Conservation (phyloP, 2,797 vertebrate species). For the Mormyrus hasselquistii region DNA sequence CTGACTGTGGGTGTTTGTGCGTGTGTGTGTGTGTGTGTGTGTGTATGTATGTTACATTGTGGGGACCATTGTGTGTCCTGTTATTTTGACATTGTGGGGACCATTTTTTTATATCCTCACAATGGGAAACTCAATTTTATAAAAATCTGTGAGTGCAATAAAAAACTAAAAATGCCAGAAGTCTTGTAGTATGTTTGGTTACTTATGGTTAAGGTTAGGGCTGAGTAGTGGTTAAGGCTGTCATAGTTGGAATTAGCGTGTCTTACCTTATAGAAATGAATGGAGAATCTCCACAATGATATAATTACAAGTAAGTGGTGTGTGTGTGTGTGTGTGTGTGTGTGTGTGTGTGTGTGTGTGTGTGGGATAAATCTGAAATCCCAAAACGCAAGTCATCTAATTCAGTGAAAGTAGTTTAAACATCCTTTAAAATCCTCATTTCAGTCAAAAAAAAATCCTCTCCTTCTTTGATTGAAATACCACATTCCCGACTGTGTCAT, state of each 20-base stretch:
- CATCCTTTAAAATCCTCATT: background rate
- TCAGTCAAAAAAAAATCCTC: background rate
- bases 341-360: background rate
- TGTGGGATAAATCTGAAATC: background rate
- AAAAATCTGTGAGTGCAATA: background rate
- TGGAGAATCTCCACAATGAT: background rate
- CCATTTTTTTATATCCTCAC: background rate
- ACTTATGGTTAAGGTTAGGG: background rate
- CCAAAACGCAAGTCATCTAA: background rate
- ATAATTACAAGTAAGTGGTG: background rate
- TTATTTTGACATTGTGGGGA: background rate
- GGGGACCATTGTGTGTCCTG: background rate
- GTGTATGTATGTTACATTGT: background rate
- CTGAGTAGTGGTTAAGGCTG: background rate
- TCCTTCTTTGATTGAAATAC: background rate
- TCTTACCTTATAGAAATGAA: background rate
- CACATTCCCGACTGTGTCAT: background rate
- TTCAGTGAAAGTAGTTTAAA: background rate
- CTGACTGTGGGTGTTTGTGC: background rate
- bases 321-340: background rate
- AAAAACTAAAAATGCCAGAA: background rate
- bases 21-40: background rate
- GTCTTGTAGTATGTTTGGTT: background rate
- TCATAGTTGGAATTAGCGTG: background rate
- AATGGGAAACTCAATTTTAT: background rate